A percentile compares a stretch with the other conserved stretches of the same genome.
Evolutionary conservation across 2,797 vertebrate genomes (phyloP).

Genomic region (Eulemur coronatus): DNA sequence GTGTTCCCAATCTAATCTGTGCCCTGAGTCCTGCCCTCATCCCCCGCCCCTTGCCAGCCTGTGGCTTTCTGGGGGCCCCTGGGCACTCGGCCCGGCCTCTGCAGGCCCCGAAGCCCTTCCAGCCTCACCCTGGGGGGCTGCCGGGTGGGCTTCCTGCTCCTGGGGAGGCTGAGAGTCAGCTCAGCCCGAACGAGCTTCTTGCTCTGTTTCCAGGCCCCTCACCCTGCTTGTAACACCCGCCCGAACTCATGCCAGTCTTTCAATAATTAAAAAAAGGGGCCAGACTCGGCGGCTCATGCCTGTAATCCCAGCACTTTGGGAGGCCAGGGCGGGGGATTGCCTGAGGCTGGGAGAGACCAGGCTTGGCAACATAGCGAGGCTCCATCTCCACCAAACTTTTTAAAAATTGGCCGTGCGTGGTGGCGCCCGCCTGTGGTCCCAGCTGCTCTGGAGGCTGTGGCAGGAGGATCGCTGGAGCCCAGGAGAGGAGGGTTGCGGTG

Average conservation of each 20-base stretch:
- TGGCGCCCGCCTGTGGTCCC: not conserved
- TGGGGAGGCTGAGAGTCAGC: not conserved
- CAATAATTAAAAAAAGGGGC: not conserved
- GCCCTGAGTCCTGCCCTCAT: not conserved
- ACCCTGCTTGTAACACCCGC: not conserved
- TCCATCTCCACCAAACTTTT: not conserved
- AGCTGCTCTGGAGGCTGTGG: not conserved
- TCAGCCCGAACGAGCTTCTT: not conserved
- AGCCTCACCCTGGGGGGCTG: not conserved
- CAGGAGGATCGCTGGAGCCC: not conserved
- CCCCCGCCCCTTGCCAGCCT: rapidly evolving
- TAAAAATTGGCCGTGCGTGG: not conserved
- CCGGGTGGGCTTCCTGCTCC: not conserved
- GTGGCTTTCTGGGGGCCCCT: not conserved
- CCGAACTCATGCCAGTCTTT: not conserved
- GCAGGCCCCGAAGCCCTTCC: not conserved
- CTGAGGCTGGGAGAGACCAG: not conserved
- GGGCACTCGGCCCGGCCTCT: not conserved
- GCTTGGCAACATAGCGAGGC: not conserved
- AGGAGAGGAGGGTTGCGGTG: not conserved
- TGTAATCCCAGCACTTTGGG: not conserved
- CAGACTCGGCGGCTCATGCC: not conserved
- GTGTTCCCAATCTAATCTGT: rapidly evolving
- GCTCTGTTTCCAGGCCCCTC: not conserved
- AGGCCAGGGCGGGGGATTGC: not conserved